Evolutionary conservation across 2,888 invertebrate genomes (phyloP).

Genomic region (Lydus trimaculatus): DNA sequence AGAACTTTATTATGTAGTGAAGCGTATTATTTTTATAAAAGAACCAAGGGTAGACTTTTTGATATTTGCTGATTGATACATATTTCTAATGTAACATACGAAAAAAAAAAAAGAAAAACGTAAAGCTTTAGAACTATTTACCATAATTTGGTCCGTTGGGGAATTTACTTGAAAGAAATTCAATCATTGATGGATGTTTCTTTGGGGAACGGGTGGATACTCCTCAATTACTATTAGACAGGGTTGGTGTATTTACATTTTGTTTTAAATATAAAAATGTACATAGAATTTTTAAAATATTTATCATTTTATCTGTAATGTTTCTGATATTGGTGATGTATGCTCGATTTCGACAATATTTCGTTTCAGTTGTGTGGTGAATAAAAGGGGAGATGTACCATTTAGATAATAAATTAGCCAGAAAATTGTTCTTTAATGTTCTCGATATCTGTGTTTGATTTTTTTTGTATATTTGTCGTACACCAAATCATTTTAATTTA

Average conservation of each 20-base stretch:
- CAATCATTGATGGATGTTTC: slow-evolving; percentile 1
- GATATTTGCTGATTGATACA: slow-evolving; percentile 4
- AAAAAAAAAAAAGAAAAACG: background rate
- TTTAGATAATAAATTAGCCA: slow-evolving; percentile 34
- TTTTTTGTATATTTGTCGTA: background rate
- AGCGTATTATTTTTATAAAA: background rate
- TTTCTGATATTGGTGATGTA: slow-evolving; percentile 29
- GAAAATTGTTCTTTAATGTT: slow-evolving; percentile 33
- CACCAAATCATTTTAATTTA: background rate
- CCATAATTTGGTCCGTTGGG: slow-evolving; percentile 9
- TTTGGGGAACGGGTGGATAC: background rate
- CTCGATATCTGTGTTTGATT: slow-evolving; percentile 21
- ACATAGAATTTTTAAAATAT: slow-evolving; percentile 5
- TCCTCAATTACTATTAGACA: background rate
- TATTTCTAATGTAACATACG: background rate
- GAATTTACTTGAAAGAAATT: background rate
- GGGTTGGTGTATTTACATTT: background rate
- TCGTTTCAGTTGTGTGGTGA: slow-evolving; percentile 28
- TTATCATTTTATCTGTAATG: slow-evolving; percentile 28
- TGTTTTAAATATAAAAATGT: background rate
- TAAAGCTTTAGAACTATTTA: slow-evolving; percentile 6
- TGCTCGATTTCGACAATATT: slow-evolving; percentile 30
- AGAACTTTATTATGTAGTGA: background rate
- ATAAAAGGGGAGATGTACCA: slow-evolving; percentile 35
- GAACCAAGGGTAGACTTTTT: background rate